phyloP scores from a whole-genome alignment of 1,140 invertebrate genomes.

The Eriocheir sinensis region DNA sequence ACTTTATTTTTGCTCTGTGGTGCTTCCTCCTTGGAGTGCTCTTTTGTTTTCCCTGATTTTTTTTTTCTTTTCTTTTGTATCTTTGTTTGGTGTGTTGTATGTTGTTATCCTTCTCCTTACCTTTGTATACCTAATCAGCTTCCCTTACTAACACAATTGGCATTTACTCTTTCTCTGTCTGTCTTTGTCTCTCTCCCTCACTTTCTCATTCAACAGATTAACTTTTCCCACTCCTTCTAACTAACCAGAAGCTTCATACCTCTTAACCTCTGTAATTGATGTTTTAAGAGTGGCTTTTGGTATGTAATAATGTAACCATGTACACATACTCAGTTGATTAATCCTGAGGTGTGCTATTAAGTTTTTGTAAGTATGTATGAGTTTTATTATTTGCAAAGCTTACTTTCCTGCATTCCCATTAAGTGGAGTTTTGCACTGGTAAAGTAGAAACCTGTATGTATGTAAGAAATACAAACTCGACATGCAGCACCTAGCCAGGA shows the following conservation, averaged over 20 bases:
- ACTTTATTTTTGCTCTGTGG: slow-evolving; percentile 5
- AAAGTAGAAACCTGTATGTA: neutral
- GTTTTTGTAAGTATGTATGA: neutral
- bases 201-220: neutral
- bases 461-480: too few species aligned
- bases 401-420: neutral
- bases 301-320: too few species aligned
- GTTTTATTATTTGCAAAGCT: too few species aligned
- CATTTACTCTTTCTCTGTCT: neutral
- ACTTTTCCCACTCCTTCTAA: too few species aligned
- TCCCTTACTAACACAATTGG: neutral
- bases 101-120: neutral
- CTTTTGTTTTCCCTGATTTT: neutral
- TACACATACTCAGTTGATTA: neutral
- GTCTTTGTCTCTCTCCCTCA: neutral
- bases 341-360: neutral
- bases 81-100: neutral
- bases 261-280: neutral
- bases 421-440: neutral
- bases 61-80: neutral
- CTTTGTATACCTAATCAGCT: neutral
- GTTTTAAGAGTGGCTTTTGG: neutral
- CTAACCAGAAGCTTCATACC: too few species aligned
- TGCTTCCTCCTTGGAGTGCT: neutral
- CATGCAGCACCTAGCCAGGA: too few species aligned